Base-by-base conservation (phyloP, 2,888 invertebrate genomes). In the Dioctria linearis region DNA sequence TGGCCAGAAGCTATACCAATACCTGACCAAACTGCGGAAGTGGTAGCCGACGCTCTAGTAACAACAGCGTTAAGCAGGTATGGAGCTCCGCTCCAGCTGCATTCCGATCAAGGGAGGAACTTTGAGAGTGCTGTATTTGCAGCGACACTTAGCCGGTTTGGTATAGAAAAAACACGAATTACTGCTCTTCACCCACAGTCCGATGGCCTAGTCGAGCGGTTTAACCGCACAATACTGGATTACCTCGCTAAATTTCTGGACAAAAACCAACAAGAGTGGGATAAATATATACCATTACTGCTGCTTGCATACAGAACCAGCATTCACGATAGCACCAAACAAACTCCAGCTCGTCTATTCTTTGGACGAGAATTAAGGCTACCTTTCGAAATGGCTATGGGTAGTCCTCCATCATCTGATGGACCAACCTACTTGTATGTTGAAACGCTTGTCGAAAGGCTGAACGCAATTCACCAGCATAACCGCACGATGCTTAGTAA, bases 101-200 rank as follows among this genome's bases (percentile, higher is more conserved):
- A 51, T 51, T 51, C 51, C 8, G 51, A 51, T 11, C 51, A 51
- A 51, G 11, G 51, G 11, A 25, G 51, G 11, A 9, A 51, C 11
- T 51, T 51, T 11, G 51, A 51, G 51, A 11, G 51, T 51, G 11
- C 6, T 11, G 51, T 51, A 9, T 51, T 51, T 11, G 2, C 6
- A 6, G 51, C 42, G 4, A 6, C 51, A 5, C 6, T 51, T 1
- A 6, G 51, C 8, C 51, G 51, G 2, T 51, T 51, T 51, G 2
- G 51, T 9, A 83, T 83, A n/a, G 46, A 46, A 4, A 83, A 83
- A 57, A 83, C 80, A n/a, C 51, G 79, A 9, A 84, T 84, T 4
- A 85, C 85, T 2, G 80, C 84, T 4, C 69, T 84, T 39, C 84
- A 84, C 80, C 84, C 85, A 5, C 85, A 84, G 46, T 85, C 84